These are phyloP conservation scores for Peucedramus taeniatus DNA, from an alignment of 2,113 vertebrate genomes.

Conservation along the genomic window DNA sequence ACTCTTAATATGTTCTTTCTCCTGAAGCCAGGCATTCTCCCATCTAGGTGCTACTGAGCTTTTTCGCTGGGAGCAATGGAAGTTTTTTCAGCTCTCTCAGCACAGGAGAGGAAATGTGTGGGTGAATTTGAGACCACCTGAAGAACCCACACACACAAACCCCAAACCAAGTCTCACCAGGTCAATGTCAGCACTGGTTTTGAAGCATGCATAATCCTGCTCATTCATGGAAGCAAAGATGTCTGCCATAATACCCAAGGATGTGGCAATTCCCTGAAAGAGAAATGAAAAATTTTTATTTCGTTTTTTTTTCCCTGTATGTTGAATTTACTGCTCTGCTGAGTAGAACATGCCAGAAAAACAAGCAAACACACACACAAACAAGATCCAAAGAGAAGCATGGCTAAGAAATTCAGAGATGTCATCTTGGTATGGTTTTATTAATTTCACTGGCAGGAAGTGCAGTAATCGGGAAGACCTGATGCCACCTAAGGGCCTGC, in stretches of 20 bases:
- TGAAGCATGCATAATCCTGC: constrained; percentile 82
- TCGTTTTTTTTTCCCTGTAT: neutral
- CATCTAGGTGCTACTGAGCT: neutral
- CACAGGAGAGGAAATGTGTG: neutral
- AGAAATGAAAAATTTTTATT: neutral
- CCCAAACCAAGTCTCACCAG: constrained; percentile 72
- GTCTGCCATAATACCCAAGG: constrained; percentile 87
- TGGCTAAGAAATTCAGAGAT: neutral
- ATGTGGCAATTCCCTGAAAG: constrained; percentile 83
- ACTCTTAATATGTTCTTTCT: neutral
- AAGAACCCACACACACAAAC: neutral
- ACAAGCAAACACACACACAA: neutral
- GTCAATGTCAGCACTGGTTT: constrained; percentile 69
- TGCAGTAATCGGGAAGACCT: neutral
- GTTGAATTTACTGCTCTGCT: neutral
- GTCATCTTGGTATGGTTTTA: neutral
- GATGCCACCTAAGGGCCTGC: neutral
- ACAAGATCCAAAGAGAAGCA: neutral
- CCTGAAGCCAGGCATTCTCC: neutral
- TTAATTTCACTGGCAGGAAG: neutral
- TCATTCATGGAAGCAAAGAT: constrained; percentile 91
- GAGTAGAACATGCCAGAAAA: neutral
- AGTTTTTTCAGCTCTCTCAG: neutral
- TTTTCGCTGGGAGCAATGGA: neutral
- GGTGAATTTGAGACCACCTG: neutral